These are phyloP conservation scores for Pterocles burchelli DNA, from an alignment of 2,113 vertebrate species.

Conservation along the genomic window DNA sequence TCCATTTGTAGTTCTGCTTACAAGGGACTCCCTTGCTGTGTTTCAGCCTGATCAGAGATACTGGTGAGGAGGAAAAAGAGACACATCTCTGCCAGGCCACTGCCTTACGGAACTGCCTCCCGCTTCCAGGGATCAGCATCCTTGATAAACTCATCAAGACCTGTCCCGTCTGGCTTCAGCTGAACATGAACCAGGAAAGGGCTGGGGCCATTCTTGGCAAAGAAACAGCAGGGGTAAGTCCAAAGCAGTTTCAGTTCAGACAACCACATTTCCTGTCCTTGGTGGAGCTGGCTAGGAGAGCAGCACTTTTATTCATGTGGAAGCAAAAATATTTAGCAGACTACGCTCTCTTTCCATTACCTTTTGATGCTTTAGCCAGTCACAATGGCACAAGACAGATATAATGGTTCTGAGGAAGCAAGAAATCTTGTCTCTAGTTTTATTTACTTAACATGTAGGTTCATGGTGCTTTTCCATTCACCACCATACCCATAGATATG, in stretches of 20 bases:
- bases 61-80: background rate
- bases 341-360: background rate
- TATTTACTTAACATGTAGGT: background rate
- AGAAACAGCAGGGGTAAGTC: slow-evolving; percentile 86
- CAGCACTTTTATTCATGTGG: background rate
- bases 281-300: background rate
- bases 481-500: background rate
- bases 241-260: background rate
- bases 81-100: background rate
- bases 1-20: background rate
- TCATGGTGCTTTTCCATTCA: background rate
- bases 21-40: background rate
- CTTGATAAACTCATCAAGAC: slow-evolving; percentile 87
- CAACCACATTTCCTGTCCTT: slow-evolving; percentile 1
- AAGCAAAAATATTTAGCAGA: slow-evolving; percentile 1
- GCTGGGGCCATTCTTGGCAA: slow-evolving; percentile 74
- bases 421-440: background rate
- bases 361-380: background rate
- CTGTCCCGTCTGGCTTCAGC: slow-evolving; percentile 85
- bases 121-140: slow-evolving; percentile 73
- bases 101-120: slow-evolving; percentile 38
- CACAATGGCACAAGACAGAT: background rate
- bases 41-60: slow-evolving; percentile 45
- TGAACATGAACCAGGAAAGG: slow-evolving; percentile 76
- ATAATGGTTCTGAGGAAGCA: background rate